A percentile compares a stretch with the other conserved stretches of the same genome.
These are phyloP conservation scores for Habropoda laboriosa DNA, from an alignment of 1,140 invertebrate species.

Conservation along the genomic window DNA sequence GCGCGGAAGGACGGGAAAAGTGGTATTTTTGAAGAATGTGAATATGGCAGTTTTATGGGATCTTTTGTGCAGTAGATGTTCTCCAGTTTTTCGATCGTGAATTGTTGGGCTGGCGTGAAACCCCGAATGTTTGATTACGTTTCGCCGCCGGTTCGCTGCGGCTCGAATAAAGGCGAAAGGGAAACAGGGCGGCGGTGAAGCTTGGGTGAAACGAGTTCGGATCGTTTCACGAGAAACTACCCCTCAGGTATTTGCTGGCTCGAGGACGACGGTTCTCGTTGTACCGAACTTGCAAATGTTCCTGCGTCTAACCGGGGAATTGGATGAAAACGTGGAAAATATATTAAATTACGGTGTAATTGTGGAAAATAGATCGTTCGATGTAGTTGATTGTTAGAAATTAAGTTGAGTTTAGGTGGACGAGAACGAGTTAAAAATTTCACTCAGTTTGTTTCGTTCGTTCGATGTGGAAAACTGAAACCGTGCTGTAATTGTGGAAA, in stretches of 20 bases:
- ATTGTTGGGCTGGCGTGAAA: neutral
- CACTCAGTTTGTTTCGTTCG: no score
- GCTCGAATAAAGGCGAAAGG: neutral
- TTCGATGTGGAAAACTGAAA: no score
- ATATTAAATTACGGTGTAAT: no score
- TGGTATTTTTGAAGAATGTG: no score
- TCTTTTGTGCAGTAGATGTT: neutral
- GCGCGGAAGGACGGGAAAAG: no score
- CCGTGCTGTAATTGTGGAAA: no score
- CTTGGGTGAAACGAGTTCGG: neutral
- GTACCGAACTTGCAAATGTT: neutral
- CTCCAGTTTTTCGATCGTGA: neutral
- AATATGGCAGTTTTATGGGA: neutral
- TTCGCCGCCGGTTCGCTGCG: neutral
- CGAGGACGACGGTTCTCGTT: neutral
- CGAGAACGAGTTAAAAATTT: neutral
- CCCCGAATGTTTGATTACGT: constrained; percentile 2
- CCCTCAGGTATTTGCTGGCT: neutral
- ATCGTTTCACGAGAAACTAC: constrained; percentile 1
- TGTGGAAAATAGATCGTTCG: no score
- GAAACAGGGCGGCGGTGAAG: neutral
- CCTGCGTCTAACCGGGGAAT: no score
- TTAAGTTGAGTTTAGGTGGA: no score
- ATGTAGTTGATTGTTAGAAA: no score
- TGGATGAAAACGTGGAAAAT: no score